Evolutionary conservation across 2,888 invertebrate genomes (phyloP).

Genomic region (Empis stercorea): DNA sequence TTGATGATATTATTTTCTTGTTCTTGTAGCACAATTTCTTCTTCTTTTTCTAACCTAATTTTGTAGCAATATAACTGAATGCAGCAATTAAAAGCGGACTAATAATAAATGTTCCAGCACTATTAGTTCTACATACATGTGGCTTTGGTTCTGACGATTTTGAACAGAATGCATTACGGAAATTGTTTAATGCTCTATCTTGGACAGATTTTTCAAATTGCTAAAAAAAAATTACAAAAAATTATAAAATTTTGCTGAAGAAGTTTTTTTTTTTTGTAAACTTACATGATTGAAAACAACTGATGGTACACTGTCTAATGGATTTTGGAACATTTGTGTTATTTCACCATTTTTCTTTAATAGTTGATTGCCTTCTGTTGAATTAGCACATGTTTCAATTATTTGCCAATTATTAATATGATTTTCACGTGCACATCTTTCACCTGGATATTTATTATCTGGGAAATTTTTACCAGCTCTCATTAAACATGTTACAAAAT

Average conservation of each 20-base stretch:
- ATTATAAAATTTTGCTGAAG: no score
- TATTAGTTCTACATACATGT: no score
- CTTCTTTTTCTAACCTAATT: no score
- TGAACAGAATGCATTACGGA: no score
- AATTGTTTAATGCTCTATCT: conserved; percentile 36
- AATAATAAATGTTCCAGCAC: no score
- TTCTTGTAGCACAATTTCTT: no score
- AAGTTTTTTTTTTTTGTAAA: no score
- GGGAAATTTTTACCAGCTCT: conserved; percentile 32
- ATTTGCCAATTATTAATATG: conserved; percentile 35
- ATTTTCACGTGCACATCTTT: conserved; percentile 35
- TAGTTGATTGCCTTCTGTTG: conserved; percentile 29
- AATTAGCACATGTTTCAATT: conserved; percentile 39
- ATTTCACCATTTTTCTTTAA: conserved; percentile 40
- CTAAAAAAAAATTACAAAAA: conserved; percentile 29
- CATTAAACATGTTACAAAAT: conserved; percentile 36
- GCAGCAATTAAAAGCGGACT: no score
- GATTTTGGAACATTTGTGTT: conserved; percentile 41
- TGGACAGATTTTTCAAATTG: conserved; percentile 44
- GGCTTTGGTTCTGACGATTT: no score
- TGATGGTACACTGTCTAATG: conserved; percentile 51
- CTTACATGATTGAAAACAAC: conserved; percentile 49
- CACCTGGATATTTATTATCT: conserved; percentile 33
- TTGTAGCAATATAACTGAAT: no score
- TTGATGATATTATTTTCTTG: no score